Percentiles rank a stretch among this genome's conserved stretches.
These are phyloP conservation scores for Cryptoblepharus egeriae DNA, from an alignment of 2,797 vertebrate species.

Conservation along the genomic window DNA sequence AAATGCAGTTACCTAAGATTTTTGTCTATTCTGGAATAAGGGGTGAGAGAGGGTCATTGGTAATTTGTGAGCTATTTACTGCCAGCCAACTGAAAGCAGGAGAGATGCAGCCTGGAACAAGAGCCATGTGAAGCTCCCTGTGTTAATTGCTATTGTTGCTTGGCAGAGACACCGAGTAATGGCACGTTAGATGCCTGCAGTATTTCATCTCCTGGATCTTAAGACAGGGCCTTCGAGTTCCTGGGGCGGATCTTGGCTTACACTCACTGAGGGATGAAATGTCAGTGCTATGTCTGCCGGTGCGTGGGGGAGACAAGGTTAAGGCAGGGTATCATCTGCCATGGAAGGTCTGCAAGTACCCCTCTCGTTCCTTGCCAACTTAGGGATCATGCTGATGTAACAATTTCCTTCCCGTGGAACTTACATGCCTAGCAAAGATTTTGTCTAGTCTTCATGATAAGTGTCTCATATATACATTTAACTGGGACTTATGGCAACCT, in stretches of 20 bases:
- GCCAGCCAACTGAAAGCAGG: conserved; percentile 52
- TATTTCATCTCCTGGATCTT: conserved; percentile 58
- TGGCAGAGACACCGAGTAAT: conserved; percentile 76
- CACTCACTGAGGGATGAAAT: background rate
- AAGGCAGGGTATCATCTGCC: background rate
- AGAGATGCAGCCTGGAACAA: conserved; percentile 57
- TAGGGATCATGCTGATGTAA: background rate
- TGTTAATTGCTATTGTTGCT: conserved; percentile 66
- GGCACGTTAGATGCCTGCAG: conserved; percentile 75
- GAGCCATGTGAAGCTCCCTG: conserved; percentile 44
- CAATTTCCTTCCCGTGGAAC: background rate
- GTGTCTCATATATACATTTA: background rate
- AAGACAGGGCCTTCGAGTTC: conserved; percentile 45
- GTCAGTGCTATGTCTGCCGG: background rate
- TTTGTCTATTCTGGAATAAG: background rate
- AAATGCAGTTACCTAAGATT: no score
- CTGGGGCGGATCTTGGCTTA: conserved; percentile 45
- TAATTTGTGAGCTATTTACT: conserved; percentile 69
- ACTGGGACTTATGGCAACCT: background rate
- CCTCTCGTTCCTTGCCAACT: background rate
- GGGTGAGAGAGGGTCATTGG: rapidly evolving
- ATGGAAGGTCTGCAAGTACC: background rate
- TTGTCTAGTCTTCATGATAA: background rate
- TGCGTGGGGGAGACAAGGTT: background rate
- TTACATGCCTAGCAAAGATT: background rate